These are phyloP conservation scores for Rhynchonycteris naso DNA, from an alignment of 2,797 vertebrate species.

Conservation along the genomic window DNA sequence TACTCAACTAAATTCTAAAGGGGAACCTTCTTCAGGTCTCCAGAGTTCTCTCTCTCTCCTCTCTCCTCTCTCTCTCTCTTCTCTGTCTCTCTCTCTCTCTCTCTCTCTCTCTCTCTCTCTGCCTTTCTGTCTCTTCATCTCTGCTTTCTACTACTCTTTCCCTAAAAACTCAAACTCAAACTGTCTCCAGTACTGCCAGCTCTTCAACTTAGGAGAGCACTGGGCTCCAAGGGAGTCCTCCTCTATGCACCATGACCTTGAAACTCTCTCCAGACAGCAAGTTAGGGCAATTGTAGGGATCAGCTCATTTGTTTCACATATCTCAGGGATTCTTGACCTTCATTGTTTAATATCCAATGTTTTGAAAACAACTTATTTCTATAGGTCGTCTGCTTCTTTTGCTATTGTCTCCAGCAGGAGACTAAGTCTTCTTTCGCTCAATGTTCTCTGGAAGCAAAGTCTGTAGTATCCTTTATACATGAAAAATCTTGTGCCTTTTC, in stretches of 20 bases:
- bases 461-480: not conserved
- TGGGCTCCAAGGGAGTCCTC: not conserved
- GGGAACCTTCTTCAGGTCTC: not conserved
- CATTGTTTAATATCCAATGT: not conserved
- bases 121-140: too few species aligned
- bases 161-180: not conserved
- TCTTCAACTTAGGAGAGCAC: not conserved
- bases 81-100: not conserved
- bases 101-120: not conserved
- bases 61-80: not conserved
- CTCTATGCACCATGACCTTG: not conserved
- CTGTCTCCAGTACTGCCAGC: not conserved
- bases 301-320: not conserved
- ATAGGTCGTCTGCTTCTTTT: not conserved
- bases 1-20: not conserved
- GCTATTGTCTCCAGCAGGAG: constrained; percentile 11
- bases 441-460: constrained; percentile 28
- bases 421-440: not conserved
- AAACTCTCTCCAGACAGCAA: not conserved
- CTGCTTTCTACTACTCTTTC: not conserved
- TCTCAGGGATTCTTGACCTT: not conserved
- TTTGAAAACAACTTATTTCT: not conserved
- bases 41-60: not conserved
- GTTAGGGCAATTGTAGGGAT: not conserved
- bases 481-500: not conserved